Conservation (phyloP, 2,113 vertebrate species). For the Lamprotornis superbus region DNA sequence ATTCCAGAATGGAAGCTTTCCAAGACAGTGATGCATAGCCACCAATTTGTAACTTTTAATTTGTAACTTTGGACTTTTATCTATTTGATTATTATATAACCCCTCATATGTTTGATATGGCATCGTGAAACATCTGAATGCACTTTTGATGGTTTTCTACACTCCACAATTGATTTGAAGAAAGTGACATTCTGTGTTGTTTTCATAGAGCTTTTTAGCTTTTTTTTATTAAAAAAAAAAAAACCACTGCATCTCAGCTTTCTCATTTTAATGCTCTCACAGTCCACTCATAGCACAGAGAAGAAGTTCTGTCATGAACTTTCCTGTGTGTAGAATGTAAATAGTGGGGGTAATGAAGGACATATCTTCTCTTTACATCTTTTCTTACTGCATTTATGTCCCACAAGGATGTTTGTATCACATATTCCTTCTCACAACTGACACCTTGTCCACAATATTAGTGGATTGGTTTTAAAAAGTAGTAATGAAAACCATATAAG, state of each 20-base stretch:
- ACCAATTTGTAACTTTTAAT: constrained; percentile 40
- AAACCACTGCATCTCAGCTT: neutral
- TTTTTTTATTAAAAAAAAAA: neutral
- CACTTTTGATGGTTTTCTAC: neutral
- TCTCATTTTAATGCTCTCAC: neutral
- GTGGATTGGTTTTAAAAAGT: neutral
- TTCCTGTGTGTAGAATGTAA: neutral
- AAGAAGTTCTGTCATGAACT: neutral
- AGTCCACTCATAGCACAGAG: neutral
- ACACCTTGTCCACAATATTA: neutral
- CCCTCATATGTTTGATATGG: neutral
- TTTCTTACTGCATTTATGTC: neutral
- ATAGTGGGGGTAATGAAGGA: neutral
- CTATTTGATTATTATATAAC: neutral
- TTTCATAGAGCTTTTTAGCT: neutral
- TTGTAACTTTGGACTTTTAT: neutral
- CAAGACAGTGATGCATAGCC: constrained; percentile 37
- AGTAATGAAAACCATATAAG: neutral
- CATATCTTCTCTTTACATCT: neutral
- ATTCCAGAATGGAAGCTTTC: constrained; percentile 28
- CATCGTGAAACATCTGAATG: neutral
- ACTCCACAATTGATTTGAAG: neutral
- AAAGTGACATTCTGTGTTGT: neutral
- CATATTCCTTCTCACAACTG: neutral
- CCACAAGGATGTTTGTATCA: neutral